Conservation (phyloP, 2,797 vertebrate genomes). For the Urophycis tenuis region DNA sequence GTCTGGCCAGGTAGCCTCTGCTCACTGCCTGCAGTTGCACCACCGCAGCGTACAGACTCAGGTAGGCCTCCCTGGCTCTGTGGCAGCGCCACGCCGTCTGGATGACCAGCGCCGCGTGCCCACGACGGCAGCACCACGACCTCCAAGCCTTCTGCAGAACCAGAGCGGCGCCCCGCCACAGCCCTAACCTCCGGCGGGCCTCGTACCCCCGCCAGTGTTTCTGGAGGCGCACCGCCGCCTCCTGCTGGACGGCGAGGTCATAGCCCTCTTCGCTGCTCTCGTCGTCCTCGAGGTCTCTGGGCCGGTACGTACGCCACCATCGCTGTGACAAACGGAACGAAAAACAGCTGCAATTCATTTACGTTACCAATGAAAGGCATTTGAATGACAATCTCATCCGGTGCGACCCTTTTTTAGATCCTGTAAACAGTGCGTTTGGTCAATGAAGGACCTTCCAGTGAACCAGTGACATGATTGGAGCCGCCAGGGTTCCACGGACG, state of each 20-base stretch:
- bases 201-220: constrained; percentile 79
- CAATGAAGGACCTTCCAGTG: neutral
- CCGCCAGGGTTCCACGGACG: neutral
- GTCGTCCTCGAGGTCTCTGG: constrained; percentile 45
- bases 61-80: constrained; percentile 59
- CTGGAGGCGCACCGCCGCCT: constrained; percentile 79
- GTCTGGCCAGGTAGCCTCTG: constrained; percentile 76
- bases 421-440: neutral
- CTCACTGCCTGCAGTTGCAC: constrained; percentile 73
- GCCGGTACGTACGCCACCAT: constrained; percentile 78
- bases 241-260: constrained; percentile 54
- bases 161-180: constrained; percentile 72
- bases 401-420: neutral
- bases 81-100: constrained; percentile 85
- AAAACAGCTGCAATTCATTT: neutral
- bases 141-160: constrained; percentile 85
- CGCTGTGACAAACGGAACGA: constrained; percentile 58
- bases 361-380: neutral
- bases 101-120: constrained; percentile 73
- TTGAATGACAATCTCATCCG: neutral
- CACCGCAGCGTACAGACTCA: constrained; percentile 57
- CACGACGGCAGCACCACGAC: constrained; percentile 53
- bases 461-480: neutral
- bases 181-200: constrained; percentile 70
- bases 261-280: constrained; percentile 41